Base-by-base conservation (phyloP, 1,140 invertebrate species). In the Drosophila tani region DNA sequence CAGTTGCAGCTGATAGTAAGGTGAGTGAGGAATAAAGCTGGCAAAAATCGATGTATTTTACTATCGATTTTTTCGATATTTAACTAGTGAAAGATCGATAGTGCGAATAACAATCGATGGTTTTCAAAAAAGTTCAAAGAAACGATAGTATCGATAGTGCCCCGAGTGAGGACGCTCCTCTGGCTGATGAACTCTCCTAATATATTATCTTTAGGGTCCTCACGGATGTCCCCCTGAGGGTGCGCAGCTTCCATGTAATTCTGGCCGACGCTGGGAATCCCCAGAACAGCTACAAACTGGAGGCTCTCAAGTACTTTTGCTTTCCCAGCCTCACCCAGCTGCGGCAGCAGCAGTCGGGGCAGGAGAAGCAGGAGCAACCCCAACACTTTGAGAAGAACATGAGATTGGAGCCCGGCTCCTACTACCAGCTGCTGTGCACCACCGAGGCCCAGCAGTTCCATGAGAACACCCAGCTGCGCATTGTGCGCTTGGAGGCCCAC, bases 1-100 rank as follows among this genome's bases (percentile, higher is more conserved):
- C 93, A 93, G 71, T 82, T 95, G 53, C 93, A 94, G 75, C 53
- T 95, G 4, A 94, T 94, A 91, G 93, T 94, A 0, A 93, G 94
- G 82, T 93, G 45, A 80, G 84, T 60, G 12, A 3, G 0, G 5
- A n/a, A n/a, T n/a, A n/a, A n/a, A n/a, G n/a, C n/a, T n/a, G n/a
- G n/a, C n/a, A n/a, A n/a, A n/a, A n/a, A n/a, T n/a, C n/a, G n/a
- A n/a, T n/a, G n/a, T n/a, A n/a, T n/a, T n/a, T n/a, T n/a, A n/a
- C n/a, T n/a, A n/a, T n/a, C n/a, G n/a, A n/a, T n/a, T n/a, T n/a
- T n/a, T n/a, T n/a, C n/a, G n/a, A n/a, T n/a, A n/a, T n/a, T n/a
- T n/a, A n/a, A n/a, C n/a, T n/a, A n/a, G n/a, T n/a, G n/a, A n/a
- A n/a, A n/a, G n/a, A n/a, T n/a, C n/a, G n/a, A n/a, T n/a, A n/a